Evolutionary conservation across 2,797 vertebrate genomes (phyloP), one percentile per base, ranked within the genome.

Genomic region (Podarcis siculus): DNA sequence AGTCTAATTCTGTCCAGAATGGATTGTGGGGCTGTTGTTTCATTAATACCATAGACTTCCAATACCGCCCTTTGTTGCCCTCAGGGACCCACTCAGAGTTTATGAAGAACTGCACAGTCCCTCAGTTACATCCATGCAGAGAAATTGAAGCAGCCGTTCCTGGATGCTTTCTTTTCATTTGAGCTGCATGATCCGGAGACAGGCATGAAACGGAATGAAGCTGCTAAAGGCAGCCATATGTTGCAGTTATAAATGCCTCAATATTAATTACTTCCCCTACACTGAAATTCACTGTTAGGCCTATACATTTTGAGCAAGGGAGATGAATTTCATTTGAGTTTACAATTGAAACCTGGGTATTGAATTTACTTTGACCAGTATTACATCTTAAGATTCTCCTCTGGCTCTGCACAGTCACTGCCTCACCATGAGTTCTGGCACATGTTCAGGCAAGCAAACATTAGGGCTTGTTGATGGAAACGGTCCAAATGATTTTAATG

Each of bases 221-320:
- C 77, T 66, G 4, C 0, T 55, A 71, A 85, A 86, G 86, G 58
- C 7, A 82, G 45, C 79, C 32, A 80, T 80, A 49, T 66, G 10
- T 83, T 37, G 27, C 32, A 79, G 55, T 79, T 89, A 87, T 49
- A 89, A 90, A 87, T 55, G 30, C 23, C 87, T 86, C 82, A 88
- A 88, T 88, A 88, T 37, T 90, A 91, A 87, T 85, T 82, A 66
- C 19, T 69, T 91, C 92, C 92, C 91, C 82, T 83, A 66, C 58
- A 39, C 61, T 39, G 79, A 86, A 42, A 72, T 88, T 88, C 79
- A 35, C 19, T 12, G 75, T 13, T 80, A 6, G 17, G 0, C 72
- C 35, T 89, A 86, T 0, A 87, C 37, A 82, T 90, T 91, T 90
- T 83, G 87, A 79, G 72, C 8, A 9, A 84, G 35, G 37, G 35